These are phyloP conservation scores for Zaprionus obscuricornis DNA, from an alignment of 2,888 invertebrate genomes.

Conservation along the genomic window DNA sequence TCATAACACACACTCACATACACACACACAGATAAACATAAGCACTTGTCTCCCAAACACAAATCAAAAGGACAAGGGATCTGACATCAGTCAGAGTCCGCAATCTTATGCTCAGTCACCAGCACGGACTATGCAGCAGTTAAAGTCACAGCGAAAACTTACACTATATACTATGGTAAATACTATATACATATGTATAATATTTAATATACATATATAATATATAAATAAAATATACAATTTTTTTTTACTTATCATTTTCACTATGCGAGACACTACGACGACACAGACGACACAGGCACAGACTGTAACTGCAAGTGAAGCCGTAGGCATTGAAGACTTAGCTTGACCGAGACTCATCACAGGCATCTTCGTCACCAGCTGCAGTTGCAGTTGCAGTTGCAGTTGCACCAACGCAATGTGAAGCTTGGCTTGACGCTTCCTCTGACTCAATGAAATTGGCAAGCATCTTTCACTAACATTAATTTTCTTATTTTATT, in stretches of 20 bases:
- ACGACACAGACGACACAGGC: no score
- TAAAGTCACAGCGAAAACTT: conserved; percentile 1
- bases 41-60: conserved; percentile 76
- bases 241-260: no score
- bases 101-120: conserved; percentile 11
- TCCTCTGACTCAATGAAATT: conserved; percentile 68
- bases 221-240: neutral
- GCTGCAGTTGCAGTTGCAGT: no score
- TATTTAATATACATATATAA: no score
- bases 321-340: conserved; percentile 22
- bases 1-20: conserved; percentile 46
- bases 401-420: no score
- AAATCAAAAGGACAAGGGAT: conserved; percentile 71
- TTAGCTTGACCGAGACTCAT: no score
- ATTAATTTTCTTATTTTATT: no score
- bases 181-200: no score
- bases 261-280: conserved; percentile 28
- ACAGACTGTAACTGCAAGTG: conserved; percentile 18
- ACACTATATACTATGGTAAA: neutral
- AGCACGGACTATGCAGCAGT: conserved; percentile 6
- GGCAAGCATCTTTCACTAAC: conserved; percentile 68
- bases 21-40: conserved; percentile 42
- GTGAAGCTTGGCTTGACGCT: conserved; percentile 3
- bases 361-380: no score
- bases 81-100: conserved; percentile 53